Evolutionary conservation across 2,113 vertebrate species (phyloP), one percentile per base, ranked within the genome.

Genomic region (Cavia porcellus): DNA sequence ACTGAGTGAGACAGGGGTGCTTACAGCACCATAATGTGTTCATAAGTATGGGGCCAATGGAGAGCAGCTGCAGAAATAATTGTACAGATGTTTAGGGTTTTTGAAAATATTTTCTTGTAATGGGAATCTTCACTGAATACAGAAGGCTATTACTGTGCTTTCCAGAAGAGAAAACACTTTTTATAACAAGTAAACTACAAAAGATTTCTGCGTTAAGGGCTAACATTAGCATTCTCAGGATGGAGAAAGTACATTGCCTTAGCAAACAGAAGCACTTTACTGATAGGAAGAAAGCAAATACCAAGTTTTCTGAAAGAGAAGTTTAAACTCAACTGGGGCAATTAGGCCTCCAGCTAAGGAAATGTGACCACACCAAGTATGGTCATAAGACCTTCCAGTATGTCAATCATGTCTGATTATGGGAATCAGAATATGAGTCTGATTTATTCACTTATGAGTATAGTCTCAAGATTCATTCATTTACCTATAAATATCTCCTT

Each of bases 21-120:
- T n/a, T 52, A 4, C 12, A 10, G 0, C 4, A 42, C 28, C 38
- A 22, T 7, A 11, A 5, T 57, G 5, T 20, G 1, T 30, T 83
- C 4, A 19, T 32, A 38, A n/a, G 6, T 50, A 42, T 6, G 59
- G 30, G 25, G 24, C 5, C 24, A 28, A 2, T 35, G 42, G 32
- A 89, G 35, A 83, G 32, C 42, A 38, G 22, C n/a, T 38, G n/a
- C 55, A 59, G 3, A 38, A 83, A 83, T 25, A 59, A 83, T 47
- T 75, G 32, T 32, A 38, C 32, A 86, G 32, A 72, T 17, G 61
- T 66, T 20, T 55, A 35, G 6, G 12, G 1, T 28, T 75, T 84
- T 66, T 28, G 38, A 45, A n/a, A 86, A 28, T 22, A 59, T 62
- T 64, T 75, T 11, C 47, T 90, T 52, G 25, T 42, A 85, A 89